A percentile compares a stretch with the other conserved stretches of the same genome.
Conservation (phyloP, 1,140 invertebrate genomes). For the Hesperophylax magnus region DNA sequence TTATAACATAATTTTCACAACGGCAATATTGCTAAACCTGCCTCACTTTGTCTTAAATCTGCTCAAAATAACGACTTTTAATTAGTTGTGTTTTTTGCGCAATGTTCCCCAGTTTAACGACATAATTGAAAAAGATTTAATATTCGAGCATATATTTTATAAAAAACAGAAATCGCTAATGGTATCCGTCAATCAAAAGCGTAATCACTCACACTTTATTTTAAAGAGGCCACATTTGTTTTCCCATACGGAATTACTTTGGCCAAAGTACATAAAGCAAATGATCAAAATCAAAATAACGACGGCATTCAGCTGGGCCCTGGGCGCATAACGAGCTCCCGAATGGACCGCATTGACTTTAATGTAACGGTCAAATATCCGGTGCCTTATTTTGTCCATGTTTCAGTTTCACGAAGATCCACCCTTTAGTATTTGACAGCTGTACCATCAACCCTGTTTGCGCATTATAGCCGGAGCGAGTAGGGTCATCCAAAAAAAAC, state of each 20-base stretch:
- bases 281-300: slow-evolving; percentile 34
- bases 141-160: no score
- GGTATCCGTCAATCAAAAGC: not conserved
- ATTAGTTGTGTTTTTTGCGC: no score
- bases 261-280: slow-evolving; percentile 10
- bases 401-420: slow-evolving; percentile 32
- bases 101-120: no score
- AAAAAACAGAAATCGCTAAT: no score
- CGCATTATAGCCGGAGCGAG: no score
- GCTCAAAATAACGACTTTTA: no score
- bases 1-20: no score
- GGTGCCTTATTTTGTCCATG: slow-evolving; percentile 15
- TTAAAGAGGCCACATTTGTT: slow-evolving; percentile 2
- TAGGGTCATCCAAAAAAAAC: no score
- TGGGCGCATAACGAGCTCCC: not conserved
- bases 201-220: not conserved
- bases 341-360: slow-evolving; percentile 31
- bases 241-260: not conserved
- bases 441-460: not conserved
- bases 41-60: no score
- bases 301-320: not conserved
- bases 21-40: no score
- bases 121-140: no score
- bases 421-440: slow-evolving; percentile 14
- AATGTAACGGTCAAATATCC: slow-evolving; percentile 31